These are phyloP conservation scores for Boulengeromyrus knoepffleri DNA, from an alignment of 2,113 vertebrate genomes.

Conservation along the genomic window DNA sequence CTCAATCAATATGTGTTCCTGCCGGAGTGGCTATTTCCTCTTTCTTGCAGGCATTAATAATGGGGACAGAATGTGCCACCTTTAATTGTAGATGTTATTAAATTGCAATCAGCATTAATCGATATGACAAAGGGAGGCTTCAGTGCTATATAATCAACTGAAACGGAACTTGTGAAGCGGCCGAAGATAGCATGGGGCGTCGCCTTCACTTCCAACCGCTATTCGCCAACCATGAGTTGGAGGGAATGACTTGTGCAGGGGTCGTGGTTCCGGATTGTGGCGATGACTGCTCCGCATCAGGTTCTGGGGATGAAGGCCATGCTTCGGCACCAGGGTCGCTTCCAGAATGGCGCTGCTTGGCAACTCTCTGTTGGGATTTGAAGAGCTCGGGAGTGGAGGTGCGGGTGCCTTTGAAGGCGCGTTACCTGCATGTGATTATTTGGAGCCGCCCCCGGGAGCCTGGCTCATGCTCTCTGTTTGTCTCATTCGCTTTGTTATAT, in stretches of 20 bases:
- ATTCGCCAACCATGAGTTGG: background rate
- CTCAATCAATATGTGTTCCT: conserved; percentile 31
- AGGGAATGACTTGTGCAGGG: background rate
- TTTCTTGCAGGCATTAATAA: conserved; percentile 34
- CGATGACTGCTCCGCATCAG: background rate
- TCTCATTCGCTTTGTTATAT: conserved; percentile 35
- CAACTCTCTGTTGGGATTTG: conserved; percentile 1
- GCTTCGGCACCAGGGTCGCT: background rate
- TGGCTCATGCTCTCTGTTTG: conserved; percentile 31
- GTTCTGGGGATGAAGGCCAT: background rate
- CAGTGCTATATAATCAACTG: conserved; percentile 12
- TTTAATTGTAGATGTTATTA: conserved; percentile 29
- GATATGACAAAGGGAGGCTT: conserved; percentile 21
- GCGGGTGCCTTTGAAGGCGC: conserved; percentile 24
- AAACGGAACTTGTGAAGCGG: background rate
- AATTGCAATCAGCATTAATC: conserved; percentile 38
- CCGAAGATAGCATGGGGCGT: background rate
- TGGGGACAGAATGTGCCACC: conserved; percentile 27
- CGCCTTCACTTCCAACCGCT: background rate
- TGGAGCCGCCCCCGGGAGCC: conserved; percentile 31
- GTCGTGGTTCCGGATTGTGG: background rate
- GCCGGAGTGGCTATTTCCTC: conserved; percentile 34
- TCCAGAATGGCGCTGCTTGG: background rate
- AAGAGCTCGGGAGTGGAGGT: background rate
- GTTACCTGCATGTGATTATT: conserved; percentile 38